Base-by-base conservation (phyloP, 2,113 vertebrate species). In the Motacilla alba region DNA sequence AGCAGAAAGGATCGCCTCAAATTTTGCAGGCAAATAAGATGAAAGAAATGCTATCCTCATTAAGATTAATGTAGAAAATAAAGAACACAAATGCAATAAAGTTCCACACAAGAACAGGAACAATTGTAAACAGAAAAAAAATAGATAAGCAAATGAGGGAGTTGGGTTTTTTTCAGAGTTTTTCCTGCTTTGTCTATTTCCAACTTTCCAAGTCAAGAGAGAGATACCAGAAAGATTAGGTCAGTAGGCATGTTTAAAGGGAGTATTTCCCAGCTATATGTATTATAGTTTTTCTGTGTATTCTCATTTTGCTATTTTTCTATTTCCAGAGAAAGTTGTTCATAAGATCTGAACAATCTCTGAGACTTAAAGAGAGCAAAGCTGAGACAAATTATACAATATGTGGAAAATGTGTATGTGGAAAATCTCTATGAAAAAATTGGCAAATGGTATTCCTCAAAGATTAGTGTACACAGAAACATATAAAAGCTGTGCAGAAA, bases 401-500 rank as follows among this genome's bases (percentile, higher is more conserved):
- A 33, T 80, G 70, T 91, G 82, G 88, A 95, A 94, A 96, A 94
- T 58, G 41, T 69, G 26, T 83, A 73, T 73, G 88, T 76, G 90
- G 90, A 94, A 95, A 95, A 94, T 63, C 41, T 94, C 52, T 66
- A 13, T 37, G 43, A 87, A 94, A 95, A 89, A 79, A 11, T 50
- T 87, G 77, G 80, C 87, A 89, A 92, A 89, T 76, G 15, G 6
- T 91, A 74, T 80, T 94, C 70, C 67, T 94, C 39, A 55, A 87
- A 94, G 52, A 70, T 90, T 83, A 55, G 44, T 47, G 44, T 83
- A 78, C 56, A 50, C 24, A 74, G 59, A 90, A 91, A 86, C n/a
- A 53, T 67, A 89, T 24, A 80, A 77, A 90, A 89, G 37, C 72
- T 86, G 47, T 78, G 87, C 68, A 96, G 56, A 92, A 90, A 90